Conservation (phyloP, 2,113 vertebrate species). For the Maccullochella peelii region DNA sequence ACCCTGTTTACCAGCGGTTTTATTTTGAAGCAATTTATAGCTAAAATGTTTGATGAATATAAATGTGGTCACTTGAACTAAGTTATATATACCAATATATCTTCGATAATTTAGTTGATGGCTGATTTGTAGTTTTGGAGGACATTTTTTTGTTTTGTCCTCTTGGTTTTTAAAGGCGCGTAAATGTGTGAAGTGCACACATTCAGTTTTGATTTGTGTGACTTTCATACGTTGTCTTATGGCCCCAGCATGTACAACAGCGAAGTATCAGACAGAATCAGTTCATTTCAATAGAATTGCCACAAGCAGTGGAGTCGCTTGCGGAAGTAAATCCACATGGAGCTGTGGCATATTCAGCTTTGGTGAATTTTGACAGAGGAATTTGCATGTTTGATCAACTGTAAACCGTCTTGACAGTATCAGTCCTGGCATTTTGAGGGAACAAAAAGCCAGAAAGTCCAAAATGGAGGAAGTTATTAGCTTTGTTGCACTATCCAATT, state of each 20-base stretch:
- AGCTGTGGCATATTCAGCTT: background rate
- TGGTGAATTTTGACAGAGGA: background rate
- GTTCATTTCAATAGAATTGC: no score
- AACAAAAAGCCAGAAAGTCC: background rate
- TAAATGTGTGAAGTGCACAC: background rate
- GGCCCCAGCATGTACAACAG: no score
- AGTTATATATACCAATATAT: background rate
- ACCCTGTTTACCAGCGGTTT: background rate
- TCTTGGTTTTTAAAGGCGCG: background rate
- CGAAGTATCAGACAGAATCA: no score
- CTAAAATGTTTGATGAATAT: slow-evolving; percentile 1
- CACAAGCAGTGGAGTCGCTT: no score
- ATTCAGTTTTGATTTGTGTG: background rate
- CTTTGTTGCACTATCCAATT: background rate
- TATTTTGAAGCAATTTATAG: background rate
- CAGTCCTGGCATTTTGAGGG: background rate
- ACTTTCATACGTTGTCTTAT: background rate
- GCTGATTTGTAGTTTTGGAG: background rate
- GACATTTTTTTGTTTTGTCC: background rate
- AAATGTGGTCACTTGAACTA: background rate
- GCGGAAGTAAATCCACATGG: background rate
- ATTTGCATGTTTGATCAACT: background rate
- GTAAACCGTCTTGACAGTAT: background rate
- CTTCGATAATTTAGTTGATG: background rate
- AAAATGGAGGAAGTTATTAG: slow-evolving; percentile 1